Percentiles rank a stretch among this genome's conserved stretches.
phyloP scores from a whole-genome alignment of 2,797 vertebrate genomes.

The Neosalanx taihuensis region DNA sequence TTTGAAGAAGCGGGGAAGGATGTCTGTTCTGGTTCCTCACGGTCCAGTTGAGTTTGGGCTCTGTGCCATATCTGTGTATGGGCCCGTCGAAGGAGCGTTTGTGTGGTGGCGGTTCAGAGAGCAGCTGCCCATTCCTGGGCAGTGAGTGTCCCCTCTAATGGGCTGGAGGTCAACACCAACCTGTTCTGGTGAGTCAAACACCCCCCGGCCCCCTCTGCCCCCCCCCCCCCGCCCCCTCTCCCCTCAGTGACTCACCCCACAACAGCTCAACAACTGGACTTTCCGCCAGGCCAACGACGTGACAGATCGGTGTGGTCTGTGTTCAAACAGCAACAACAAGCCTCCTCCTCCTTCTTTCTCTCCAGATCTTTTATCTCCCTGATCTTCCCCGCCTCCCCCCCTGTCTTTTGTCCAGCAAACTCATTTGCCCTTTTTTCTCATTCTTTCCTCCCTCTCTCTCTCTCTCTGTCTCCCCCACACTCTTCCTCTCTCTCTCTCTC shows the following conservation, averaged over 20 bases:
- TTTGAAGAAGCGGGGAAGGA: background rate
- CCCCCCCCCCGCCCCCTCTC: conserved; percentile 28
- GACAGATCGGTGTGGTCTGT: conserved; percentile 52
- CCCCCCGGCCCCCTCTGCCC: background rate
- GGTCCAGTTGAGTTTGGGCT: conserved; percentile 3
- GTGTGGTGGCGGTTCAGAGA: conserved; percentile 24
- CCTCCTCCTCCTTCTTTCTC: conserved; percentile 16
- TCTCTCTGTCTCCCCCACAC: too few species aligned
- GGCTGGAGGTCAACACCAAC: conserved; percentile 39
- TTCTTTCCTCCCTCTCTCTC: conserved; percentile 5
- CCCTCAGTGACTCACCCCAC: conserved; percentile 42
- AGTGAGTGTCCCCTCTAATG: conserved; percentile 54
- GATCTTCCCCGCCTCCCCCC: background rate
- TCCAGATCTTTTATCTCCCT: conserved; percentile 34
- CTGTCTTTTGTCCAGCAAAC: conserved; percentile 11
- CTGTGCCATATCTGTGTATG: conserved; percentile 40
- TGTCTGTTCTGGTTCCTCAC: conserved; percentile 11
- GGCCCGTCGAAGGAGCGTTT: conserved; percentile 7
- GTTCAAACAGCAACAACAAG: conserved; percentile 41
- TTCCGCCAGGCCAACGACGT: conserved; percentile 43
- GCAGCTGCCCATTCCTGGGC: conserved; percentile 66
- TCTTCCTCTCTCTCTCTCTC: conserved; percentile 22
- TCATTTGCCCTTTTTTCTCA: background rate
- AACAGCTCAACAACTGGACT: conserved; percentile 39
- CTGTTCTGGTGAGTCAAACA: conserved; percentile 60